Conservation (phyloP, 2,113 vertebrate genomes). For the Murina feae region DNA sequence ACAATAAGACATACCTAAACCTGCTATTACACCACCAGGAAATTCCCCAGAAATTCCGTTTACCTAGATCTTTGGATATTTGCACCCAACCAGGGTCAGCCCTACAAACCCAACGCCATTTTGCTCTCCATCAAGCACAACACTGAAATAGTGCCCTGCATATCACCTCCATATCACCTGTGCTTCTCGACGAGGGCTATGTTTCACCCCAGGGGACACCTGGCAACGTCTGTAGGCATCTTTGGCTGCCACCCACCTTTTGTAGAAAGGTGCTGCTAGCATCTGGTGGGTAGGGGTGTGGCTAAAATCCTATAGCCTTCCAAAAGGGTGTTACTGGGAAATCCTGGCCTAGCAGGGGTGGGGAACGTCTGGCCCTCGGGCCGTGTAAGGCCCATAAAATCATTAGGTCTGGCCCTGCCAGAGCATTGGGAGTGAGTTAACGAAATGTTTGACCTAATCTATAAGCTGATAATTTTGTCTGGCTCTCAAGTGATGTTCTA, state of each 20-base stretch:
- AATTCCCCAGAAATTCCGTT: background rate
- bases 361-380: too few relatives aligned
- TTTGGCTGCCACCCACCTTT: background rate
- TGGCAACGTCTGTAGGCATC: background rate
- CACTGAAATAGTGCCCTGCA: background rate
- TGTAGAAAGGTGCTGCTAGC: accelerated
- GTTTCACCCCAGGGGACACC: background rate
- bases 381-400: too few relatives aligned
- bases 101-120: accelerated
- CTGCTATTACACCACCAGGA: background rate
- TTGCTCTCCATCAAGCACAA: background rate
- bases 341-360: background rate
- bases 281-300: background rate
- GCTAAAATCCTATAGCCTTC: background rate
- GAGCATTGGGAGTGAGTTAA: too few relatives aligned
- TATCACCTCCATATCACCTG: background rate
- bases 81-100: background rate
- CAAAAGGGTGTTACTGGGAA: background rate
- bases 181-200: background rate
- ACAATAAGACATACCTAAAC: too few relatives aligned
- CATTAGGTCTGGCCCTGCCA: too few relatives aligned
- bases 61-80: background rate
- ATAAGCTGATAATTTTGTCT: too few relatives aligned
- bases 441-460: too few relatives aligned
- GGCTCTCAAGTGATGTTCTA: too few relatives aligned